Evolutionary conservation across 2,797 vertebrate genomes (phyloP).

Genomic region (Sitta carolinensis): DNA sequence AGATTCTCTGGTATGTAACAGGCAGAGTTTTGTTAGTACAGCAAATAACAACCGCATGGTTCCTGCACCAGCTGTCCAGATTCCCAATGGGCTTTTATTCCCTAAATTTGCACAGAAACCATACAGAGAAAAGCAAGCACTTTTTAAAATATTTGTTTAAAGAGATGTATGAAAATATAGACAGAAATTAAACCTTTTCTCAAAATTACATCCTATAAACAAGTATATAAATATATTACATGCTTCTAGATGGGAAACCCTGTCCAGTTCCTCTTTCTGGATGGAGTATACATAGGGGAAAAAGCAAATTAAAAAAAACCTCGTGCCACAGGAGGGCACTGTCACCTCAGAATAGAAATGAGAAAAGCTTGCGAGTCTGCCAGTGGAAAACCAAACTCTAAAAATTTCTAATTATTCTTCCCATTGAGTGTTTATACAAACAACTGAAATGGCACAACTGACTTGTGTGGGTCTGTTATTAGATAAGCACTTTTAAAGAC

Average conservation of each 20-base stretch:
- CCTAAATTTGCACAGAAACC: not conserved
- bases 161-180: not conserved
- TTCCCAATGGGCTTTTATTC: not conserved
- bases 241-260: not conserved
- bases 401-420: not conserved
- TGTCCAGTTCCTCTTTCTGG: not conserved
- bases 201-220: not conserved
- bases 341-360: not conserved
- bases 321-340: constrained; percentile 4
- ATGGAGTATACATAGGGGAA: not conserved
- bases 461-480: not conserved
- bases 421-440: not conserved
- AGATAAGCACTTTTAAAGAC: not conserved
- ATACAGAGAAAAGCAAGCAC: not conserved
- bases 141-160: not conserved
- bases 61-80: not conserved
- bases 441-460: not conserved
- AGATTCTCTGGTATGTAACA: not conserved
- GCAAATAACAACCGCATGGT: not conserved
- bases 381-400: not conserved
- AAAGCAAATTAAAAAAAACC: not conserved
- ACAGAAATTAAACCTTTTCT: not conserved
- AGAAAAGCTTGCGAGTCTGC: not conserved
- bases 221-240: not conserved
- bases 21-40: not conserved